Evolutionary conservation across 1,140 invertebrate species (phyloP), one percentile per base, ranked within the genome.

Genomic region (Heliconius hermathena): DNA sequence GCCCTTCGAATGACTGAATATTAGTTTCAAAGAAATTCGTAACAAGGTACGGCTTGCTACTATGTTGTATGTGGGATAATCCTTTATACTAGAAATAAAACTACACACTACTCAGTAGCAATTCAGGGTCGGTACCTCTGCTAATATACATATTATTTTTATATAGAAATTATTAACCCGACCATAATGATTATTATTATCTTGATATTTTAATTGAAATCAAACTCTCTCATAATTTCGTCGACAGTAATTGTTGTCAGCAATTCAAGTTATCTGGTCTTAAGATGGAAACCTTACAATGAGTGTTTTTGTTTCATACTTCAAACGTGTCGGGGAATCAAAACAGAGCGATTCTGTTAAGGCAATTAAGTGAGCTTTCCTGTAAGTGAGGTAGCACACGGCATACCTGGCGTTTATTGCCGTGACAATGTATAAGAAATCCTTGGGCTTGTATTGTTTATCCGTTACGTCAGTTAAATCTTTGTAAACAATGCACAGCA

Each of bases 381-480:
- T 89, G 87, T 89, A 91, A 90, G 79, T 89, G 89, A 91, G 88
- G 90, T 90, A 90, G 89, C 82, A 87, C 16, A 46, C 13, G 41
- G 41, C 41, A 46, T 94, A 94, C 92, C 92, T 94, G 90, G 72
- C 80, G 83, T 93, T 93, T 91, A 93, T 88, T 87, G 87, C 84
- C 71, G 54, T 73, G 60, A 87, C 88, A 87, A 89, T 87, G 82
- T 85, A 84, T 84, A 86, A 84, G 83, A 86, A 84, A 87, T 87
- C 85, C 84, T 73, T 41, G 76, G 81, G 72, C 71, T 71, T 54
- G 70, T 80, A 86, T 92, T 92, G 89, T 92, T 89, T 88, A 90
- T 91, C 84, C 81, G 90, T 93, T 94, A 93, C 91, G 88, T 93
- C 88, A 91, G 81, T 89, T 89, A 90, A 88, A 84, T 80, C 80